Evolutionary conservation across 1,140 invertebrate genomes (phyloP).

Genomic region (Pomacea maculata): DNA sequence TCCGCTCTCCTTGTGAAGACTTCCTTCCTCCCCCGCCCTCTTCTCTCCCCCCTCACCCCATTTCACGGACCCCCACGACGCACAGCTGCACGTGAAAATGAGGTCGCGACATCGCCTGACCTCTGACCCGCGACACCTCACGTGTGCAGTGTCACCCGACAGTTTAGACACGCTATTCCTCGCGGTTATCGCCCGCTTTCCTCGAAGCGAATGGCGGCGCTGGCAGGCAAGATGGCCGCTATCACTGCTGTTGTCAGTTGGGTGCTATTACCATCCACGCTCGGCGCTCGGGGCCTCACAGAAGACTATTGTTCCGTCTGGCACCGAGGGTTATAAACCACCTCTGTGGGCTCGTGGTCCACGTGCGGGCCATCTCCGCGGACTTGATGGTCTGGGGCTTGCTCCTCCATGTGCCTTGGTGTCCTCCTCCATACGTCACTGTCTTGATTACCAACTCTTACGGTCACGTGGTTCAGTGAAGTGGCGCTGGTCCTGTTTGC

Average conservation of each 20-base stretch:
- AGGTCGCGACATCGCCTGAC: slow-evolving; percentile 17
- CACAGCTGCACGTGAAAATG: slow-evolving; percentile 9
- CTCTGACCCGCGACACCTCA: slow-evolving; percentile 20
- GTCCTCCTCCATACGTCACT: too few species aligned
- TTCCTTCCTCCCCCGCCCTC: background rate
- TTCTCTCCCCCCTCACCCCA: background rate
- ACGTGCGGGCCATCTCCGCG: too few species aligned
- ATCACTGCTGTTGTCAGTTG: slow-evolving; percentile 19
- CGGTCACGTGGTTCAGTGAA: too few species aligned
- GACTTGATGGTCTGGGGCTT: too few species aligned
- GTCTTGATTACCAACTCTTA: too few species aligned
- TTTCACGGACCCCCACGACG: background rate
- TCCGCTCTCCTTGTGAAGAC: too few species aligned
- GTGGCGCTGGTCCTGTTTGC: too few species aligned
- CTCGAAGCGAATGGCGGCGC: background rate
- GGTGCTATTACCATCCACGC: background rate
- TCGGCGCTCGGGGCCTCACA: background rate
- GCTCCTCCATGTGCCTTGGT: too few species aligned
- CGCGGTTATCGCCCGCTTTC: slow-evolving; percentile 3
- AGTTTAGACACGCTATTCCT: slow-evolving; percentile 12
- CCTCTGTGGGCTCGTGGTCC: too few species aligned
- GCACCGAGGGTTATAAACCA: too few species aligned
- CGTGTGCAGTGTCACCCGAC: slow-evolving; percentile 24
- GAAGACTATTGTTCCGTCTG: background rate
- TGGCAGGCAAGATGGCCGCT: slow-evolving; percentile 23